Evolutionary conservation across 2,113 vertebrate genomes (phyloP), one percentile per base, ranked within the genome.

Genomic region (Ameiurus melas): DNA sequence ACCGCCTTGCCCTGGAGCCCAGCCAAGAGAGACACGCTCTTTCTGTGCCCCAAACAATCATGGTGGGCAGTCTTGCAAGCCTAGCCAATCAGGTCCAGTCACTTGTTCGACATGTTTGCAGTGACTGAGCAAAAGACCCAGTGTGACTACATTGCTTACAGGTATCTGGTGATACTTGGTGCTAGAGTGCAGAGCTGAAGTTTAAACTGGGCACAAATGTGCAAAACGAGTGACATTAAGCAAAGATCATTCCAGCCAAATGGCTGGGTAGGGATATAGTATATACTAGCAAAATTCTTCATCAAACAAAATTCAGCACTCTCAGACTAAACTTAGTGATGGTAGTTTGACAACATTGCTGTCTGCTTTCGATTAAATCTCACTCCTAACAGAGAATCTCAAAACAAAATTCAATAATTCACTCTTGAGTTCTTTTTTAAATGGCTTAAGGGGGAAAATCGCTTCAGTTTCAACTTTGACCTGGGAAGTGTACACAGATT

Each of bases 1-100:
- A 90, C 94, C 94, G 93, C 94, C 95, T 95, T 94, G 83, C 93
- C 92, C 94, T 97, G 96, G 96, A 96, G 93, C 92, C 68, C 73
- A 62, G 94, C 95, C 96, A 96, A 92, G 88, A 91, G 93, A 88
- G 85, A 60, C 66, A 86, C 83, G 33, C 86, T 30, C 60, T 90
- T 7, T 27, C 39, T 73, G 89, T 71, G 62, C 64, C 87, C 78
- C 39, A 62, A 92, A 93, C 94, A 95, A 95, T 94, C 88, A 89
- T 77, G 0, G 64, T 1, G 89, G 91, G 87, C 47, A 91, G 91
- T 87, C n/a, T 58, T 89, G 88, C 85, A 85, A 91, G 91, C 71
- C 14, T 78, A 70, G 91, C 95, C 95, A 95, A 95, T 95, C 93
- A 90, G 89, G 83, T 91, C 92, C 80, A 39, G 93, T 94, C 92